Evolutionary conservation across 2,888 invertebrate genomes (phyloP), one percentile per base, ranked within the genome.

Genomic region (Coleophora deauratella): DNA sequence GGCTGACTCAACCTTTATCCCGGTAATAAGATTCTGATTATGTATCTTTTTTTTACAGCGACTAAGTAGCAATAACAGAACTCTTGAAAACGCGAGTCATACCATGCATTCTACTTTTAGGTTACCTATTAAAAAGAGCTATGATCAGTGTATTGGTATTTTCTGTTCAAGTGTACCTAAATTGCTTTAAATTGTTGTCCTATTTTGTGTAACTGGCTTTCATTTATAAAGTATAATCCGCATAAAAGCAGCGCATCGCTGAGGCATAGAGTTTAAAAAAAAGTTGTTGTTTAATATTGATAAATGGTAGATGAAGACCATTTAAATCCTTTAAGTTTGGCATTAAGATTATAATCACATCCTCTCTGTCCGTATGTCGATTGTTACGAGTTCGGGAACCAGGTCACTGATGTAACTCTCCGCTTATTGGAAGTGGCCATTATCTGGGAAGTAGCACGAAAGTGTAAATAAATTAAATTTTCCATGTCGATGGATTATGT

Each of bases 251-350:
- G 3, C 21, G 21, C 21, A 21, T 21, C 21, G 21, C 21, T 21
- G 21, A 21, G 6, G 21, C 21, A 21, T 21, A 21, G 3, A 21
- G 21, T 3, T 21, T 6, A 21, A 21, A 21, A 21, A 21, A 50
- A 49, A 10, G 11, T 51, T 58, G 62, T 61, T 65, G 72, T 54
- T 62, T 70, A 72, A 73, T 74, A 66, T 63, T 68, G 74, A 76
- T 70, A 67, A 66, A 72, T 72, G 54, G 61, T 55, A 55, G 65
- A 73, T 69, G 45, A 51, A 45, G 45, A 44, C 47, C 56, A 53
- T 52, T 56, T 54, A 59, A 62, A 55, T 65, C 61, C 61, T 66
- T 59, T 50, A 45, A 56, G 55, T 61, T 63, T 40, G 42, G 42
- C 39, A 60, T 62, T 62, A 64, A 52, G 59, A 56, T 62, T 54